A percentile compares a stretch with the other conserved stretches of the same genome.
Evolutionary conservation across 1,140 invertebrate species (phyloP).

Genomic region (Leguminivora glycinivorella): DNA sequence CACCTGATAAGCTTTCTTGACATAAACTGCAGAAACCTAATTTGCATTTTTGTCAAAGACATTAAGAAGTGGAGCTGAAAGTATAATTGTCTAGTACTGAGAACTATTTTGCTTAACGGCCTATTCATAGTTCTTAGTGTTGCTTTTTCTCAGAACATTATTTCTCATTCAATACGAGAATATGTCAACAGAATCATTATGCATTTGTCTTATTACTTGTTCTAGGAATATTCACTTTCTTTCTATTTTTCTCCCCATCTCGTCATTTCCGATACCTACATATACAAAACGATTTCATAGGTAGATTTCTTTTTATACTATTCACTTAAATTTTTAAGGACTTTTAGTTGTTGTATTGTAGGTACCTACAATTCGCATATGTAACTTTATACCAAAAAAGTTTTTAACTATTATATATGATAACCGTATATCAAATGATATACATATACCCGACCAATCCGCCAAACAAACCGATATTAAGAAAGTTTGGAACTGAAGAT

Average conservation of each 20-base stretch:
- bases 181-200: not conserved
- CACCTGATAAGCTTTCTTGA: not conserved
- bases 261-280: not conserved
- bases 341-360: too few relatives aligned
- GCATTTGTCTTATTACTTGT: slow-evolving; percentile 1
- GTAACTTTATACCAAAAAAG: too few relatives aligned
- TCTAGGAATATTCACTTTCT: not conserved
- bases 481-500: not conserved
- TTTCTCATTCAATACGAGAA: slow-evolving; percentile 7
- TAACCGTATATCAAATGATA: too few relatives aligned
- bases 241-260: not conserved
- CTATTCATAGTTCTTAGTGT: slow-evolving; percentile 13
- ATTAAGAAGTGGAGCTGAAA: slow-evolving; percentile 27
- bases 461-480: not conserved
- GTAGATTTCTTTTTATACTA: too few relatives aligned
- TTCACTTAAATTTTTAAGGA: too few relatives aligned
- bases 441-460: not conserved
- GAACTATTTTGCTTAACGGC: slow-evolving; percentile 22
- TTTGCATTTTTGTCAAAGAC: slow-evolving; percentile 15
- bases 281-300: too few relatives aligned
- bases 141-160: not conserved
- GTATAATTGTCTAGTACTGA: slow-evolving; percentile 25
- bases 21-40: slow-evolving; percentile 17
- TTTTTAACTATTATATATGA: too few relatives aligned
- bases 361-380: too few relatives aligned